Evolutionary conservation across 2,113 vertebrate species (phyloP).

Genomic region (Chiloscyllium plagiosum): DNA sequence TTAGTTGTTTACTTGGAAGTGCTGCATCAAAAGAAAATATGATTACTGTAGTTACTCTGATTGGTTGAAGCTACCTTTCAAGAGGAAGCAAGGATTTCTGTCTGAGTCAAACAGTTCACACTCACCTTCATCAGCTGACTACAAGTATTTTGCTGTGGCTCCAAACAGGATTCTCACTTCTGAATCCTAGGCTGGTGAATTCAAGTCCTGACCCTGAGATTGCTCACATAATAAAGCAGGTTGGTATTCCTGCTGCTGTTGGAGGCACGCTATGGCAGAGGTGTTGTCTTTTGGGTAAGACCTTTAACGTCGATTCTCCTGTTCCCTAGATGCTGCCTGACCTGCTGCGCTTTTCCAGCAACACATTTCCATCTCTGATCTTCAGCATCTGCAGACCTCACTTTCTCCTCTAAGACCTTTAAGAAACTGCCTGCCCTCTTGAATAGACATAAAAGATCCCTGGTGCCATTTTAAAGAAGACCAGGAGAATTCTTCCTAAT

Average conservation of each 20-base stretch:
- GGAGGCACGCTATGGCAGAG: background rate
- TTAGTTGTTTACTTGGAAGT: conserved; percentile 2
- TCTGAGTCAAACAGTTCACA: background rate
- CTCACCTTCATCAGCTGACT: background rate
- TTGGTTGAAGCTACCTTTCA: background rate
- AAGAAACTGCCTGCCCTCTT: background rate
- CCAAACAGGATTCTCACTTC: background rate
- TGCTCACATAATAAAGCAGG: background rate
- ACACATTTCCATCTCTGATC: no score
- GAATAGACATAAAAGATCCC: background rate
- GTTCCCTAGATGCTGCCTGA: no score
- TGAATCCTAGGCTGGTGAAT: background rate
- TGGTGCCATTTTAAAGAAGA: background rate
- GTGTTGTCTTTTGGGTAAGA: background rate
- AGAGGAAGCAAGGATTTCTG: background rate
- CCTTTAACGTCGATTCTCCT: no score
- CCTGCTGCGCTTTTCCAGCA: no score
- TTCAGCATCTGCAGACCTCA: no score
- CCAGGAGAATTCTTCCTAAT: no score
- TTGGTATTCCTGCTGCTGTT: background rate
- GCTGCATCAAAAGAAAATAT: background rate
- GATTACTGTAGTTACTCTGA: background rate
- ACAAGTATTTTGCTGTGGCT: background rate
- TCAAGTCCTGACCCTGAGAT: background rate
- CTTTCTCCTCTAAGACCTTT: background rate